A percentile compares a stretch with the other conserved stretches of the same genome.
These are phyloP conservation scores for Phrynocephalus guinanensis DNA, from an alignment of 2,797 vertebrate species.

Conservation along the genomic window DNA sequence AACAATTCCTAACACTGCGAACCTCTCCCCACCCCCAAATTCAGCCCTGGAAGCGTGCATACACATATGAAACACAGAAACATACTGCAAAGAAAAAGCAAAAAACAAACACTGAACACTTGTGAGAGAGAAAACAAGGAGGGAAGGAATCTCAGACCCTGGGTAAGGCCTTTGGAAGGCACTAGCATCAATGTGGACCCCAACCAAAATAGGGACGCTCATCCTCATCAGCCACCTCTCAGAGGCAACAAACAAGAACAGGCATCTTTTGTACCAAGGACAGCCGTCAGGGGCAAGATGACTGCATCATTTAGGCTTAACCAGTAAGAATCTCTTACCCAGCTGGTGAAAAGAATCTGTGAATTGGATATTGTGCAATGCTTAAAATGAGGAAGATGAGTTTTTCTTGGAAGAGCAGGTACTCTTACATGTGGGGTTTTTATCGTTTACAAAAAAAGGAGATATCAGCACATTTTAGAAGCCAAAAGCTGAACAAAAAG, in stretches of 20 bases:
- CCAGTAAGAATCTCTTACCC: constrained; percentile 16
- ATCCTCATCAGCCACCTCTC: constrained; percentile 3
- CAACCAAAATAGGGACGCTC: neutral
- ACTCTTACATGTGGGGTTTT: neutral
- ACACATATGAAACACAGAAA: constrained; percentile 49
- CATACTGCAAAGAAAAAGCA: constrained; percentile 52
- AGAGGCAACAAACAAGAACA: constrained; percentile 18
- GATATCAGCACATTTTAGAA: constrained; percentile 23
- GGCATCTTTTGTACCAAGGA: neutral
- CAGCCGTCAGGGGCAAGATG: neutral
- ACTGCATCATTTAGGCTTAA: constrained; percentile 39
- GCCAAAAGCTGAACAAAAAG: neutral
- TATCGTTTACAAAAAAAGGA: constrained; percentile 52
- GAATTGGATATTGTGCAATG: neutral
- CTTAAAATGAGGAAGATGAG: constrained; percentile 3
- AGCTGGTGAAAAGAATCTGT: fast-evolving
- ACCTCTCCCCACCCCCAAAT: constrained; percentile 28
- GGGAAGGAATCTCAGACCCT: constrained; percentile 1
- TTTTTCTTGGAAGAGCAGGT: neutral
- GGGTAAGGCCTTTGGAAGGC: constrained; percentile 39
- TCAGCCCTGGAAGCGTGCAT: constrained; percentile 2
- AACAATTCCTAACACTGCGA: constrained; percentile 60
- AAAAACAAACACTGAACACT: constrained; percentile 34
- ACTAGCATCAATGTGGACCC: constrained; percentile 36
- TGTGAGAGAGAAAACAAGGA: constrained; percentile 31